Conservation (phyloP, 37 sponge, comb jelly and placozoan genomes). For the Theonella swinhoei region DNA sequence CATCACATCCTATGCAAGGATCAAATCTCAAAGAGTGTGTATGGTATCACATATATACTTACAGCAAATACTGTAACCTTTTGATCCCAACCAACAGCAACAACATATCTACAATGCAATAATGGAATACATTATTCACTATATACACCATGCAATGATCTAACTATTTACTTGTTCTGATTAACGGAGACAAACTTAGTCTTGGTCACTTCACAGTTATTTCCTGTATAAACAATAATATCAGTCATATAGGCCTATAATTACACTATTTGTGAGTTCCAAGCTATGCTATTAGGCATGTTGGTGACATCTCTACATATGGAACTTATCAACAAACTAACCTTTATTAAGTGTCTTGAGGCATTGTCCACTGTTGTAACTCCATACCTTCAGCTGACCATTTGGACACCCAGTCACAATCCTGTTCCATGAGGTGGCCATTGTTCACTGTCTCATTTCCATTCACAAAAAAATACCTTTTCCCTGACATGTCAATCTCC, state of each 20-base stretch:
- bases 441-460: not conserved
- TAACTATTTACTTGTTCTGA: conserved; percentile 68
- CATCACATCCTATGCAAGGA: conserved; percentile 48
- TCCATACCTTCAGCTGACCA: conserved; percentile 90
- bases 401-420: conserved; percentile 77
- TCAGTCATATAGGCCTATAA: not conserved
- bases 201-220: conserved; percentile 37
- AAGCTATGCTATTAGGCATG: not conserved
- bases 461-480: conserved; percentile 18
- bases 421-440: conserved; percentile 18
- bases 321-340: not conserved
- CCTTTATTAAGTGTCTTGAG: conserved; percentile 83
- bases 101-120: conserved; percentile 72
- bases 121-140: no score
- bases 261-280: not conserved
- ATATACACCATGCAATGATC: no score
- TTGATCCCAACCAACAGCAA: conserved; percentile 94
- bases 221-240: conserved; percentile 10
- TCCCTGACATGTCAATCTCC: conserved; percentile 37
- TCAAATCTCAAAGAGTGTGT: no score
- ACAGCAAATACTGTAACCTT: conserved; percentile 83
- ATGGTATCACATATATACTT: no score
- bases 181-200: conserved; percentile 70
- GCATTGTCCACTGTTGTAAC: conserved; percentile 93
- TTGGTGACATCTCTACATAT: not conserved